Evolutionary conservation across 2,113 vertebrate species (phyloP).

Genomic region (Gracilinanus agilis): DNA sequence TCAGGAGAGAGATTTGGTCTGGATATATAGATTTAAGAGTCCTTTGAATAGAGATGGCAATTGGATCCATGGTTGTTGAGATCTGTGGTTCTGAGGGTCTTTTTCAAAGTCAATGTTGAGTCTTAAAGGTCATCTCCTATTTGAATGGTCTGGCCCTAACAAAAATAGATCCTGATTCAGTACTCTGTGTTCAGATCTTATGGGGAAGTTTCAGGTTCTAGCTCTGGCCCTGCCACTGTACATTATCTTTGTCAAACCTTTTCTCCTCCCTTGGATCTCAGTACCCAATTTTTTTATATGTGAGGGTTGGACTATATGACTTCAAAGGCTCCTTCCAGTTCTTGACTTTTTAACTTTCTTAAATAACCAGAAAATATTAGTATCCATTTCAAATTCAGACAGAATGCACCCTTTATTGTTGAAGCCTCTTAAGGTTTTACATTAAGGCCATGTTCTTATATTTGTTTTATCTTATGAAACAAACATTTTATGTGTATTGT

Average conservation of each 20-base stretch:
- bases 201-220: conserved; percentile 11
- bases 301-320: background rate
- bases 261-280: background rate
- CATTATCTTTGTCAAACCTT: conserved; percentile 6
- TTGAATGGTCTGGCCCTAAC: background rate
- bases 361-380: background rate
- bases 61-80: background rate
- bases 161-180: background rate
- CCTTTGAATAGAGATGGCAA: background rate
- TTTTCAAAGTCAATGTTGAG: background rate
- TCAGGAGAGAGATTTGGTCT: background rate
- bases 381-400: background rate
- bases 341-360: background rate
- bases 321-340: background rate
- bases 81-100: background rate
- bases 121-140: background rate
- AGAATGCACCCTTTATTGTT: background rate
- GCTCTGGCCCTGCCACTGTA: background rate
- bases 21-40: background rate
- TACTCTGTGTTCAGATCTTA: background rate
- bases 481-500: conserved; percentile 4
- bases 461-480: conserved; percentile 3
- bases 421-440: background rate
- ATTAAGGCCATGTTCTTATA: background rate
- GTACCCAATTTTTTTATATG: background rate